phyloP scores from a whole-genome alignment of 2,888 invertebrate species.

The Crocallis elinguaria region DNA sequence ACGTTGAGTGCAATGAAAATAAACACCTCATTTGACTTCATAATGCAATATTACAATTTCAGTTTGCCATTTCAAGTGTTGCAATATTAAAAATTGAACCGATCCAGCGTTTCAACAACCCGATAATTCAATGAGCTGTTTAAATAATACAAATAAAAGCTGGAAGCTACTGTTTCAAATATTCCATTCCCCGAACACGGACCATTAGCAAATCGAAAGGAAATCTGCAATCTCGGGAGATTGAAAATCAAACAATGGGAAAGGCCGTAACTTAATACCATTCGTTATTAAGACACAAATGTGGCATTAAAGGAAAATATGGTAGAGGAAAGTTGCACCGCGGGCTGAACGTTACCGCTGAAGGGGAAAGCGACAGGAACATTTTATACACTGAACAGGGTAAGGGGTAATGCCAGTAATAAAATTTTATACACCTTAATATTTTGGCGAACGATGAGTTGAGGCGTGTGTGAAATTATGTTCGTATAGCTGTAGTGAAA shows the following conservation, averaged over 20 bases:
- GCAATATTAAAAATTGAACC: conserved; percentile 52
- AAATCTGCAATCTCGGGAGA: conserved; percentile 72
- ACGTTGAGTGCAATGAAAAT: conserved; percentile 63
- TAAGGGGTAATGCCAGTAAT: conserved; percentile 78
- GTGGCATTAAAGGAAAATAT: conserved; percentile 77
- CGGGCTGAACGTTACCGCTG: conserved; percentile 33
- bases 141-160: conserved; percentile 63
- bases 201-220: conserved; percentile 67
- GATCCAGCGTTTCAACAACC: conserved; percentile 42
- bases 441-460: conserved; percentile 80
- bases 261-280: conserved; percentile 73
- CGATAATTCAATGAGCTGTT: conserved; percentile 61
- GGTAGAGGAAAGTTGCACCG: conserved; percentile 59
- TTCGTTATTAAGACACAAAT: conserved; percentile 81
- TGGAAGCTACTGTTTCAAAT: conserved; percentile 62
- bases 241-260: conserved; percentile 79
- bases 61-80: conserved; percentile 48
- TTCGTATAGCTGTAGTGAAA: conserved; percentile 61
- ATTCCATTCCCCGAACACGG: conserved; percentile 59
- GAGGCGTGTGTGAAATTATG: conserved; percentile 80
- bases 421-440: conserved; percentile 83
- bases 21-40: conserved; percentile 72
- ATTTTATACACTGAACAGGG: conserved; percentile 74
- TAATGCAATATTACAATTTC: conserved; percentile 64
- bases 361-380: conserved; percentile 66